Conservation (phyloP, 2,888 invertebrate species). For the Cerastoderma edule region DNA sequence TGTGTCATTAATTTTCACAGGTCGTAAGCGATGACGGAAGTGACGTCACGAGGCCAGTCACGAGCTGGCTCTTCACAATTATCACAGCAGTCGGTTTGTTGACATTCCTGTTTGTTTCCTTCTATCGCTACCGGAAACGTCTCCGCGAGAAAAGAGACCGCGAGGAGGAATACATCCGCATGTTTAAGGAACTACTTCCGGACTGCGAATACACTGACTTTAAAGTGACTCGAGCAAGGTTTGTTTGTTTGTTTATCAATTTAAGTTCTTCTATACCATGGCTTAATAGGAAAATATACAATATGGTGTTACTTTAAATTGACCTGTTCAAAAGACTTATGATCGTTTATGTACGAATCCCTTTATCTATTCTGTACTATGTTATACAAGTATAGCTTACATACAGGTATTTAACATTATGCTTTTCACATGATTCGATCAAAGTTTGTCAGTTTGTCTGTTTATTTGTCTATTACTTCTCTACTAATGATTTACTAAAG, state of each 20-base stretch:
- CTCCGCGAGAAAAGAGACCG: constrained; percentile 24
- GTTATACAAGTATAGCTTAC: too few species aligned
- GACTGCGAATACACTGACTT: constrained; percentile 20
- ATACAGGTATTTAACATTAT: too few species aligned
- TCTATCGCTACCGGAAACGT: constrained; percentile 32
- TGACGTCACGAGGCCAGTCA: not conserved
- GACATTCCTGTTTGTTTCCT: constrained; percentile 28
- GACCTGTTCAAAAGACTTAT: too few species aligned
- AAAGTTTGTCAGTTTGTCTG: too few species aligned
- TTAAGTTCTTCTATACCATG: not conserved
- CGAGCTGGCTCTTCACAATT: constrained; percentile 35
- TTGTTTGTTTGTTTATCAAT: not conserved
- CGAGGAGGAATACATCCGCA: constrained; percentile 30
- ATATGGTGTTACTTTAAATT: not conserved
- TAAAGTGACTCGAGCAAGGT: constrained; percentile 34
- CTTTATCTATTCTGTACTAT: not conserved
- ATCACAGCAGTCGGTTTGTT: constrained; percentile 28
- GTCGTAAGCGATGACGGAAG: constrained; percentile 19
- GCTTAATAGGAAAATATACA: not conserved
- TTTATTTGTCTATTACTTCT: too few species aligned
- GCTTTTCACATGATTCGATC: too few species aligned
- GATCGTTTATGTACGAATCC: too few species aligned
- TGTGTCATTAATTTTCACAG: too few species aligned
- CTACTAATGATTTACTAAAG: too few species aligned
- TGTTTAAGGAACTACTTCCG: constrained; percentile 23